Conservation (phyloP, 2,113 vertebrate species). For the Malurus cyaneus region DNA sequence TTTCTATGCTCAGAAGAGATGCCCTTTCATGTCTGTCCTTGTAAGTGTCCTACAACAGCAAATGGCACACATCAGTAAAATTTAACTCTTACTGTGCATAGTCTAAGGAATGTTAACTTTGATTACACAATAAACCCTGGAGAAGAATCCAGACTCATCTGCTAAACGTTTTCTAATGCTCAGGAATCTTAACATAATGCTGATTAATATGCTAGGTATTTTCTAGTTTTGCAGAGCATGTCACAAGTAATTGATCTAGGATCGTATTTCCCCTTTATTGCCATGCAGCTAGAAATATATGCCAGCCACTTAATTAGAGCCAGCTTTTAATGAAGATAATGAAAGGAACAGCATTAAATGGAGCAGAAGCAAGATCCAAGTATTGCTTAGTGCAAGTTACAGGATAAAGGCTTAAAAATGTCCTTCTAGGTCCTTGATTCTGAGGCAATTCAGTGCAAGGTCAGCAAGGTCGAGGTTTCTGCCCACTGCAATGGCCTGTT, state of each 20-base stretch:
- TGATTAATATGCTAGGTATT: background rate
- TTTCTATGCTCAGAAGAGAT: background rate
- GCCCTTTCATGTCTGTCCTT: background rate
- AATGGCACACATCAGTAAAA: background rate
- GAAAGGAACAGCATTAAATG: background rate
- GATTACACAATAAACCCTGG: background rate
- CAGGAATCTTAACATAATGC: background rate
- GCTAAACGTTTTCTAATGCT: background rate
- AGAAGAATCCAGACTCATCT: background rate
- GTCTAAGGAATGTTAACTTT: background rate
- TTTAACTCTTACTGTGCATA: background rate
- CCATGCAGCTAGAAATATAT: background rate
- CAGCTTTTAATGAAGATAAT: conserved; percentile 15
- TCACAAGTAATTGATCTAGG: background rate
- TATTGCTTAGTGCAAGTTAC: background rate
- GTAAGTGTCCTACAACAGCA: background rate
- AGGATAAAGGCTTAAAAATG: background rate
- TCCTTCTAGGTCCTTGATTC: background rate
- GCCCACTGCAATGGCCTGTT: background rate
- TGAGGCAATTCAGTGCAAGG: background rate
- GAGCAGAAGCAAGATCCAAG: background rate
- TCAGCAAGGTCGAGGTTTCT: background rate
- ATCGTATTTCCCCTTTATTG: background rate
- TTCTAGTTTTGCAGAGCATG: background rate
- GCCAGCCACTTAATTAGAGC: background rate